A percentile compares a stretch with the other conserved stretches of the same genome.
Evolutionary conservation across 2,797 vertebrate species (phyloP).

Genomic region (Chloroceryle inda): DNA sequence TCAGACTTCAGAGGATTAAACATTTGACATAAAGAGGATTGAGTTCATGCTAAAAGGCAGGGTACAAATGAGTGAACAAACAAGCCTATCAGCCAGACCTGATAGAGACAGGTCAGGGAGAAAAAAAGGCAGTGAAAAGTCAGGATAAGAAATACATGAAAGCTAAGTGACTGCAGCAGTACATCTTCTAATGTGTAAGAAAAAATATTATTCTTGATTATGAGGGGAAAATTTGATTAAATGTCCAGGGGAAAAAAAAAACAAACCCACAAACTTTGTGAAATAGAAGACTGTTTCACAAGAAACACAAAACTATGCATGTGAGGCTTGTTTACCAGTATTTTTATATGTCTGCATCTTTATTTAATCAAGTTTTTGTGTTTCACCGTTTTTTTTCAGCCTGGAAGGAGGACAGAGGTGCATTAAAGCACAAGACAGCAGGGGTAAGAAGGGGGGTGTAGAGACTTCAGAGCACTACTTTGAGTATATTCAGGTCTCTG

Average conservation of each 20-base stretch:
- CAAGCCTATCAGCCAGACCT: background rate
- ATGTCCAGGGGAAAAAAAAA: background rate
- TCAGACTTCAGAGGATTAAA: background rate
- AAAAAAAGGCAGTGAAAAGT: background rate
- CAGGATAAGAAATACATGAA: background rate
- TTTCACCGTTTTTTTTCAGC: background rate
- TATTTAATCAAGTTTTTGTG: background rate
- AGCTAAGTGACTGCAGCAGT: background rate
- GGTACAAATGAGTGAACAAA: background rate
- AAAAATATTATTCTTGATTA: background rate
- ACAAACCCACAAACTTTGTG: no score
- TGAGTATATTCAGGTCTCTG: background rate
- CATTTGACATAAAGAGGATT: fast-evolving
- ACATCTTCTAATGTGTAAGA: background rate
- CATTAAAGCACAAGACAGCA: background rate
- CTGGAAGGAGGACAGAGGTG: background rate
- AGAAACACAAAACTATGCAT: background rate
- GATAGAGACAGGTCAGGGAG: background rate
- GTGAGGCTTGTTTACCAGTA: background rate
- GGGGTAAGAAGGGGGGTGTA: background rate
- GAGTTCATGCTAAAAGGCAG: background rate
- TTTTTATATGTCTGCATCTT: background rate
- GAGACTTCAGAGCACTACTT: background rate
- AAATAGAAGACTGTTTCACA: background rate
- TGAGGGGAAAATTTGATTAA: background rate